Percentiles rank a stretch among this genome's conserved stretches.
Conservation (phyloP, 2,888 invertebrate species). For the Epinotia brunnichana region DNA sequence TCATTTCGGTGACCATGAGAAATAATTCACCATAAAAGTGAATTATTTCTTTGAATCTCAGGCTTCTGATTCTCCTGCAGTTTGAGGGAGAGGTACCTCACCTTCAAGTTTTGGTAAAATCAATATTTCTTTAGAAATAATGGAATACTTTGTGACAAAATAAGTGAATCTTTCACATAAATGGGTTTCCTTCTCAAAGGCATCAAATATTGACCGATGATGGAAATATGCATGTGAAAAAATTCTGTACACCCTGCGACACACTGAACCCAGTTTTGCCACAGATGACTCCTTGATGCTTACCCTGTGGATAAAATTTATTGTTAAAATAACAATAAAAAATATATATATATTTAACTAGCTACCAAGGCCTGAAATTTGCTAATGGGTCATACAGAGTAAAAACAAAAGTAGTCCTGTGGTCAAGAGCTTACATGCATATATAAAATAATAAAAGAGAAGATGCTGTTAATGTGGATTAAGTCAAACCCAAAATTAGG, state of each 20-base stretch:
- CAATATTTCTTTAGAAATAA: slow-evolving; percentile 99
- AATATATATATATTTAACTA: too few relatives aligned
- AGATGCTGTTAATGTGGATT: too few relatives aligned
- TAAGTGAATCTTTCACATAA: slow-evolving; percentile 98
- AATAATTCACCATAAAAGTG: slow-evolving; percentile 45
- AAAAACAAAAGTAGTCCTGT: too few relatives aligned
- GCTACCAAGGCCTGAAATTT: too few relatives aligned
- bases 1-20: slow-evolving; percentile 22
- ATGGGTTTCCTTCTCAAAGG: slow-evolving; percentile 98
- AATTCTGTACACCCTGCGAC: slow-evolving; percentile 98
- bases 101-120: slow-evolving; percentile 98
- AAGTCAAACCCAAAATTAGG: too few relatives aligned
- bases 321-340: not conserved
- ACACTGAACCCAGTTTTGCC: slow-evolving; percentile 98
- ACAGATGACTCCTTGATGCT: slow-evolving; percentile 99
- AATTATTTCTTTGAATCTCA: slow-evolving; percentile 60
- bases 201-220: slow-evolving; percentile 97
- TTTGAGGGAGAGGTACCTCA: slow-evolving; percentile 83
- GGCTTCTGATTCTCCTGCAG: slow-evolving; percentile 81
- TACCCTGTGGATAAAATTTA: slow-evolving; percentile 86
- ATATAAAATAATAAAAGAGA: too few relatives aligned
- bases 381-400: too few relatives aligned
- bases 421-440: too few relatives aligned
- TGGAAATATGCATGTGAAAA: slow-evolving; percentile 99
- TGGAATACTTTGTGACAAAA: slow-evolving; percentile 98